Percentiles rank a stretch among this genome's conserved stretches.
These are phyloP conservation scores for Canis aureus DNA, from an alignment of 2,113 vertebrate species.

Conservation along the genomic window DNA sequence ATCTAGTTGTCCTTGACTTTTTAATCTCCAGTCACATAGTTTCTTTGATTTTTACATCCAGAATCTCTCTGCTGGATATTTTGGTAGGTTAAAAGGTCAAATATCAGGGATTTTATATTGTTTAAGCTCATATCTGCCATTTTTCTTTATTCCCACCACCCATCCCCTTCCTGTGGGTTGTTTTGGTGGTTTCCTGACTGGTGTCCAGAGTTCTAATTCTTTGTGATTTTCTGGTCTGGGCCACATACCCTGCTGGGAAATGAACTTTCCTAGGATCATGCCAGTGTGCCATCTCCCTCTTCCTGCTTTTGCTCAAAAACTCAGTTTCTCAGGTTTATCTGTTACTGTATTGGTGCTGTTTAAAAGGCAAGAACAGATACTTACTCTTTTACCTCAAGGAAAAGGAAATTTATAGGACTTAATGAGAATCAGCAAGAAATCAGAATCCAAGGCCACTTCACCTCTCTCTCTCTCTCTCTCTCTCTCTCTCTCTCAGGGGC, in stretches of 20 bases:
- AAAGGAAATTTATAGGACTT: background rate
- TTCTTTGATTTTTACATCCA: background rate
- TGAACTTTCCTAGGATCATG: background rate
- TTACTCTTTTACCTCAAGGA: background rate
- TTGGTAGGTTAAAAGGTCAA: background rate
- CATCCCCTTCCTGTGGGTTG: background rate
- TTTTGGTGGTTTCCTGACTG: background rate
- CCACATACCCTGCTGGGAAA: background rate
- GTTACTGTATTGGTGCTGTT: background rate
- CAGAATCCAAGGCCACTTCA: background rate
- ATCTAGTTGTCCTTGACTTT: background rate
- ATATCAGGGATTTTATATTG: background rate
- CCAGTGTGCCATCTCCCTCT: background rate
- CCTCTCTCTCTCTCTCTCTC: background rate
- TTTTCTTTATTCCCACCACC: background rate
- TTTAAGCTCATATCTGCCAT: background rate
- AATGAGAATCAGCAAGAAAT: background rate
- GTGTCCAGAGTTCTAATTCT: background rate
- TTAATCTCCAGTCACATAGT: background rate
- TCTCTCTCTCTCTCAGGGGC: background rate
- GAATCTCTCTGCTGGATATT: constrained; percentile 36
- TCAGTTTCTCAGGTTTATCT: background rate
- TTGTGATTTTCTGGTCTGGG: background rate
- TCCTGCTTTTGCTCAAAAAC: constrained; percentile 7
- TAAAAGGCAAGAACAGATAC: background rate